Evolutionary conservation across 2,797 vertebrate genomes (phyloP).

Genomic region (Chiropotes sagulatus): DNA sequence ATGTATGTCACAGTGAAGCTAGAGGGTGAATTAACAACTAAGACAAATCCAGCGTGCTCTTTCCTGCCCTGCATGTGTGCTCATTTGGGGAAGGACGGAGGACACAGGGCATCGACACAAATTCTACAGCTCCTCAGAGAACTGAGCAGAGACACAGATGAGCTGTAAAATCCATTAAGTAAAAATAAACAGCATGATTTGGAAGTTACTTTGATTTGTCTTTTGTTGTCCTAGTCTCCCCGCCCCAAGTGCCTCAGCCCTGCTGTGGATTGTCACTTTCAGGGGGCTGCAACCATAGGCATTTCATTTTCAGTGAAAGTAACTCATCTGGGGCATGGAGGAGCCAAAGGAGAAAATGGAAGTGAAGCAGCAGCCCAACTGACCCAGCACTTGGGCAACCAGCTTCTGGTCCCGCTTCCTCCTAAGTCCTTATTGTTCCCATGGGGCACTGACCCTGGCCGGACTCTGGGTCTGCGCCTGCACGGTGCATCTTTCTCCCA

Average conservation of each 20-base stretch:
- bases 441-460: background rate
- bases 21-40: background rate
- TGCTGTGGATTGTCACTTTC: background rate
- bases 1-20: background rate
- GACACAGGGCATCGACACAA: fast-evolving
- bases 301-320: background rate
- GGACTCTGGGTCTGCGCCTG: background rate
- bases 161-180: background rate
- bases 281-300: background rate
- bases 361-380: background rate
- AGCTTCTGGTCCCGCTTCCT: too few relatives aligned
- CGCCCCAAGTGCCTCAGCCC: background rate
- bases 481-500: background rate
- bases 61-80: background rate
- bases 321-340: background rate
- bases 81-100: background rate
- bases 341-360: background rate
- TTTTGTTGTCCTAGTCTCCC: background rate
- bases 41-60: background rate
- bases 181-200: background rate
- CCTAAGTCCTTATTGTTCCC: background rate
- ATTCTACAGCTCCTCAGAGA: background rate
- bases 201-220: background rate
- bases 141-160: background rate
- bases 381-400: background rate